A percentile compares a stretch with the other conserved stretches of the same genome.
Evolutionary conservation across 2,797 vertebrate species (phyloP).

Genomic region (Semaprochilodus insignis): DNA sequence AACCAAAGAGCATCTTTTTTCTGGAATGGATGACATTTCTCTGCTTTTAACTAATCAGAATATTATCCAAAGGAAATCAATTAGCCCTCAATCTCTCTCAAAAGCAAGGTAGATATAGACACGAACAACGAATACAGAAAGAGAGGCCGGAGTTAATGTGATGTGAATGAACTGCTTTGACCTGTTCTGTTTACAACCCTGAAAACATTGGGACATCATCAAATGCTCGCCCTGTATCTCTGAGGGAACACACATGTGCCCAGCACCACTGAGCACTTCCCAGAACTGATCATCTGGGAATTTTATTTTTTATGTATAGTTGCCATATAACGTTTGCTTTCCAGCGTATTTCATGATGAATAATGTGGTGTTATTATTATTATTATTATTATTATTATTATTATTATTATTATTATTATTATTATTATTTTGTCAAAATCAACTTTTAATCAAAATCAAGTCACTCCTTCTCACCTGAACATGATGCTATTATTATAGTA

Average conservation of each 20-base stretch:
- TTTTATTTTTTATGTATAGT: too few species aligned
- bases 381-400: too few species aligned
- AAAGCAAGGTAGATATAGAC: slow-evolving; percentile 6
- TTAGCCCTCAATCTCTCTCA: neutral
- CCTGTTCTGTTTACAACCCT: neutral
- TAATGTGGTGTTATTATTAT: too few species aligned
- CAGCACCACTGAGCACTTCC: neutral
- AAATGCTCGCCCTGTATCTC: neutral
- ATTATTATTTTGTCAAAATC: too few species aligned
- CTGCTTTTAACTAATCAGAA: neutral
- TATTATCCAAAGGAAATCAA: slow-evolving; percentile 12
- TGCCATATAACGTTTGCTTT: neutral
- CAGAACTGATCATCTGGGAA: too few species aligned
- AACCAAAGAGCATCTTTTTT: neutral
- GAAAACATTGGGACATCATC: neutral
- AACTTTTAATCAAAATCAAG: too few species aligned
- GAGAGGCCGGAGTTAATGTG: neutral
- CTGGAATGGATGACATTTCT: neutral
- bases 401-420: neutral
- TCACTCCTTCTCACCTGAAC: too few species aligned
- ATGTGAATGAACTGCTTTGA: neutral
- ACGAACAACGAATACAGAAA: neutral
- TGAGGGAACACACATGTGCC: neutral
- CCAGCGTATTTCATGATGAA: neutral
- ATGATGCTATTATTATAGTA: too few species aligned